Percentiles rank a stretch among this genome's conserved stretches.
These are phyloP conservation scores for Melanostigma gelatinosum DNA, from an alignment of 2,113 vertebrate species.

Conservation along the genomic window DNA sequence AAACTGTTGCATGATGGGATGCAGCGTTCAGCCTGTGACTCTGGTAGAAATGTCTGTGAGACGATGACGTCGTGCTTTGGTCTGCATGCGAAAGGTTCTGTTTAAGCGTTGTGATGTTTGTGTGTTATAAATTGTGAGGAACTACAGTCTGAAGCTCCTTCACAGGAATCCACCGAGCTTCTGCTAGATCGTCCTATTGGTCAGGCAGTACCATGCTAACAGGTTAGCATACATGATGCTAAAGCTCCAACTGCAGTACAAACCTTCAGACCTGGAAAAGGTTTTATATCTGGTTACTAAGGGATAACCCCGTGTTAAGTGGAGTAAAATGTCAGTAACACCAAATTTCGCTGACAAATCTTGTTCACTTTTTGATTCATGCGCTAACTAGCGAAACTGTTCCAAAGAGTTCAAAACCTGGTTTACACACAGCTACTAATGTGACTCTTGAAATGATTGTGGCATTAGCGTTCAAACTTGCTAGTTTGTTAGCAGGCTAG, in stretches of 20 bases:
- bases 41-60: background rate
- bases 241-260: too few species aligned
- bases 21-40: too few species aligned
- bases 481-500: background rate
- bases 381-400: background rate
- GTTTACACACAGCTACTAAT: too few species aligned
- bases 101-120: constrained; percentile 22
- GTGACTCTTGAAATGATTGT: too few species aligned
- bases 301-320: too few species aligned
- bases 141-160: constrained; percentile 18
- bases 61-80: background rate
- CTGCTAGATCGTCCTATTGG: background rate
- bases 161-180: constrained; percentile 16
- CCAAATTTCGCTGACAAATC: too few species aligned
- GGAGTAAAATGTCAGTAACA: too few species aligned
- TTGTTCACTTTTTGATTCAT: too few species aligned
- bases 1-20: constrained; percentile 36
- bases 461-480: background rate
- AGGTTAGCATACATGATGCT: constrained; percentile 5
- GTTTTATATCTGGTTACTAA: too few species aligned
- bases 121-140: background rate
- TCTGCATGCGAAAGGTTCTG: constrained; percentile 71
- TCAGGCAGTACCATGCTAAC: background rate
- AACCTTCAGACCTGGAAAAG: too few species aligned
- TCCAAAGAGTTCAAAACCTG: background rate